Evolutionary conservation across 2,888 invertebrate species (phyloP).

Genomic region (Ceriagrion tenellum): DNA sequence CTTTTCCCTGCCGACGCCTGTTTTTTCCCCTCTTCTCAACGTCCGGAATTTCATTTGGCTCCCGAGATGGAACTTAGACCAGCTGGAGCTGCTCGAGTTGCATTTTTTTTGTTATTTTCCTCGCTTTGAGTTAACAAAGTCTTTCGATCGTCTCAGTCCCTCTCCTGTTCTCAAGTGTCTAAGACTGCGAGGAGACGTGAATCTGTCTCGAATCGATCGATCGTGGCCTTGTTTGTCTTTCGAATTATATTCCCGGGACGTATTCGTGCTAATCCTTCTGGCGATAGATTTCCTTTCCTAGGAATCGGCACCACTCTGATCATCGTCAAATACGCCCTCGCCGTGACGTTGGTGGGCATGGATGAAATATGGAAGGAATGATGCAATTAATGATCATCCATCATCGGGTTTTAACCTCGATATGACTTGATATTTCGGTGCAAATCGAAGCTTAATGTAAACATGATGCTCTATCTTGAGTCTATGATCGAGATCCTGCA

Average conservation of each 20-base stretch:
- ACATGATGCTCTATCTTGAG: no score
- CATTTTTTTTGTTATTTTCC: not conserved
- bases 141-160: not conserved
- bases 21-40: not conserved
- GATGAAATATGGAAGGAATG: not conserved
- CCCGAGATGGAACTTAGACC: not conserved
- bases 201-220: not conserved
- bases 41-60: constrained; percentile 9
- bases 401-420: not conserved
- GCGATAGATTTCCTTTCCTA: not conserved
- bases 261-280: not conserved
- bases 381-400: not conserved
- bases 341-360: not conserved
- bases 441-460: no score
- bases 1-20: not conserved
- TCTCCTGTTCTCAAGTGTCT: not conserved
- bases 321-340: not conserved
- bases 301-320: not conserved
- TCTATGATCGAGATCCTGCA: no score
- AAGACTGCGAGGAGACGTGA: not conserved
- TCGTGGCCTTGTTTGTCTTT: not conserved
- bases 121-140: not conserved
- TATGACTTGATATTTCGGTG: not conserved
- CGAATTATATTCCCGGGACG: not conserved
- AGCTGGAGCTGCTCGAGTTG: not conserved